A percentile compares a stretch with the other conserved stretches of the same genome.
Evolutionary conservation across 2,888 invertebrate species (phyloP).

Genomic region (Eupithecia exiguata): DNA sequence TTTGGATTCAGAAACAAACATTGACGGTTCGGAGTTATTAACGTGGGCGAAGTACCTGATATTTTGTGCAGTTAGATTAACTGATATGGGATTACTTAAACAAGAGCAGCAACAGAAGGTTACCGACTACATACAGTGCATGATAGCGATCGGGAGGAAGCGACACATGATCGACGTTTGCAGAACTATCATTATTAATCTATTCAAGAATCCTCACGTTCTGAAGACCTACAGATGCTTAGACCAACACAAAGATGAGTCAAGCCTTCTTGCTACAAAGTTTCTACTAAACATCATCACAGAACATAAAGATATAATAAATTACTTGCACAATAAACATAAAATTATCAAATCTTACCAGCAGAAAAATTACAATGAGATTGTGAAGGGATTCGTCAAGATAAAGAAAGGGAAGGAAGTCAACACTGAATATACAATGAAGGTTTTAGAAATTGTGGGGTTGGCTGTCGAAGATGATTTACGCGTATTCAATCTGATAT

Average conservation of each 20-base stretch:
- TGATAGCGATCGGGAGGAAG: constrained; percentile 64
- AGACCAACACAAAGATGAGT: constrained; percentile 59
- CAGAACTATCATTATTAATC: constrained; percentile 60
- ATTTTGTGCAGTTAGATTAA: constrained; percentile 68
- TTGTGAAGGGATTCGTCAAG: constrained; percentile 77
- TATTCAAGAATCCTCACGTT: constrained; percentile 72
- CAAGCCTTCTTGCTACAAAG: constrained; percentile 63
- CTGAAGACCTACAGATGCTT: constrained; percentile 71
- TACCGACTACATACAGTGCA: constrained; percentile 60
- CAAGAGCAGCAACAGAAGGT: constrained; percentile 61
- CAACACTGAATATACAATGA: constrained; percentile 65
- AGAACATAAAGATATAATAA: constrained; percentile 61
- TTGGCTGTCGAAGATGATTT: constrained; percentile 69
- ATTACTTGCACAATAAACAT: constrained; percentile 63
- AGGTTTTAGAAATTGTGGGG: constrained; percentile 74
- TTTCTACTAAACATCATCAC: constrained; percentile 66
- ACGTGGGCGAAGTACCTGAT: constrained; percentile 75
- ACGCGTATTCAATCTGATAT: constrained; percentile 71
- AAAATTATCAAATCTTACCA: constrained; percentile 78
- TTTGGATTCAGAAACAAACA: constrained; percentile 50
- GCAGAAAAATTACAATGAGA: constrained; percentile 79
- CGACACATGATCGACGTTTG: constrained; percentile 63
- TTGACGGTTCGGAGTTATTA: constrained; percentile 69
- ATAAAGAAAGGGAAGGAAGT: constrained; percentile 69
- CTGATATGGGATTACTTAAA: constrained; percentile 61